Conservation (phyloP, 2,888 invertebrate genomes). For the Protonemura montana region DNA sequence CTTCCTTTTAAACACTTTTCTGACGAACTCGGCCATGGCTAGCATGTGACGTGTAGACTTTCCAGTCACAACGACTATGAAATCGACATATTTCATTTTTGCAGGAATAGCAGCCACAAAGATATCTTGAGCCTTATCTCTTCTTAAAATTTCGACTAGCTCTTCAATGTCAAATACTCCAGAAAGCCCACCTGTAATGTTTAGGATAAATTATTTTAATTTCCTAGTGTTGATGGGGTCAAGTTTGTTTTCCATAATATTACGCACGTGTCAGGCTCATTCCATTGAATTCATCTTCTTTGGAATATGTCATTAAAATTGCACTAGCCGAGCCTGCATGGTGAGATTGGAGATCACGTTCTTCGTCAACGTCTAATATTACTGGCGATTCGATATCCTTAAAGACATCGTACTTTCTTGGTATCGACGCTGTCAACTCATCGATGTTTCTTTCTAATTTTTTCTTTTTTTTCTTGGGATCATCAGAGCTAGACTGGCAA, state of each 20-base stretch:
- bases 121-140: slow-evolving; percentile 81
- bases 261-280: slow-evolving; percentile 43
- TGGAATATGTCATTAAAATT: slow-evolving; percentile 54
- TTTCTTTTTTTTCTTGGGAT: background rate
- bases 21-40: slow-evolving; percentile 77
- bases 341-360: slow-evolving; percentile 58
- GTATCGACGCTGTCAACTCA: background rate
- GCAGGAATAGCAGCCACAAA: slow-evolving; percentile 81
- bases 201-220: slow-evolving; percentile 35
- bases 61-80: slow-evolving; percentile 82
- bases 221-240: slow-evolving; percentile 29
- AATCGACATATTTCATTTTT: slow-evolving; percentile 81
- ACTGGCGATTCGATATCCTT: slow-evolving; percentile 73
- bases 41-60: slow-evolving; percentile 77
- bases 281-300: slow-evolving; percentile 45
- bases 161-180: slow-evolving; percentile 93
- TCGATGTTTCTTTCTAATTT: background rate
- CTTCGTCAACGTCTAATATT: slow-evolving; percentile 78
- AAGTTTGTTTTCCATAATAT: background rate
- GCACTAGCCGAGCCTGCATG: slow-evolving; percentile 53
- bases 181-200: slow-evolving; percentile 72
- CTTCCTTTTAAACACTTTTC: slow-evolving; percentile 80
- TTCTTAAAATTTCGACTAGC: slow-evolving; percentile 75
- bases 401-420: slow-evolving; percentile 72
- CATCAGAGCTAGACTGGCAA: background rate